Conservation (phyloP, 2,113 vertebrate genomes). For the Cochlearius cochlearius region DNA sequence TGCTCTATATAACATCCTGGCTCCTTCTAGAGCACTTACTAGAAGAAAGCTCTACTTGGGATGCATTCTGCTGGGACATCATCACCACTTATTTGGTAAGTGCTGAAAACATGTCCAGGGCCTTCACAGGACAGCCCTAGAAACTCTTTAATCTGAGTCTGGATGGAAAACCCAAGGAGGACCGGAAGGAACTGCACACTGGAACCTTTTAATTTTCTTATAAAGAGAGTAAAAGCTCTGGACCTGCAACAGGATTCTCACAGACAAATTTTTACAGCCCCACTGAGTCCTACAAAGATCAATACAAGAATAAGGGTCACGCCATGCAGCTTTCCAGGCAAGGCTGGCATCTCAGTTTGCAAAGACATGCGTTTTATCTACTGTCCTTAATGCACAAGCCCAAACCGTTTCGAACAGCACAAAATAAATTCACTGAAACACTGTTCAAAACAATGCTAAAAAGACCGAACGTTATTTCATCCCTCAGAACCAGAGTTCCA, state of each 20-base stretch:
- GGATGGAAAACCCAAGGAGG: not conserved
- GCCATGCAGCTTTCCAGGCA: not conserved
- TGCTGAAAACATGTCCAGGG: not conserved
- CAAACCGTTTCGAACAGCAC: not conserved
- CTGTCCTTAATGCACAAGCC: not conserved
- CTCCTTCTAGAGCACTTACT: not conserved
- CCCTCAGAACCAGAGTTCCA: rapidly evolving
- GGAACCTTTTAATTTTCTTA: not conserved
- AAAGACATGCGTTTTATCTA: not conserved
- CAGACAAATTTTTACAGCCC: not conserved
- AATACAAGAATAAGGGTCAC: rapidly evolving
- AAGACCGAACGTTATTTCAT: rapidly evolving
- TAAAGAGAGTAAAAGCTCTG: not conserved
- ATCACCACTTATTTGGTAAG: not conserved
- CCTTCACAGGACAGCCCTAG: not conserved
- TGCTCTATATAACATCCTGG: rapidly evolving
- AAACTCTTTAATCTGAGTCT: not conserved
- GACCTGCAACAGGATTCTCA: not conserved
- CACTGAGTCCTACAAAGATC: not conserved
- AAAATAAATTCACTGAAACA: not conserved
- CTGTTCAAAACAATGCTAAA: not conserved
- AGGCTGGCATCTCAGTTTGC: not conserved
- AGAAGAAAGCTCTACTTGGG: not conserved
- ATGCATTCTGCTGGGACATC: not conserved
- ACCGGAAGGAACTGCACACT: not conserved